Evolutionary conservation across 2,888 invertebrate genomes (phyloP).

Genomic region (Spisula solida): DNA sequence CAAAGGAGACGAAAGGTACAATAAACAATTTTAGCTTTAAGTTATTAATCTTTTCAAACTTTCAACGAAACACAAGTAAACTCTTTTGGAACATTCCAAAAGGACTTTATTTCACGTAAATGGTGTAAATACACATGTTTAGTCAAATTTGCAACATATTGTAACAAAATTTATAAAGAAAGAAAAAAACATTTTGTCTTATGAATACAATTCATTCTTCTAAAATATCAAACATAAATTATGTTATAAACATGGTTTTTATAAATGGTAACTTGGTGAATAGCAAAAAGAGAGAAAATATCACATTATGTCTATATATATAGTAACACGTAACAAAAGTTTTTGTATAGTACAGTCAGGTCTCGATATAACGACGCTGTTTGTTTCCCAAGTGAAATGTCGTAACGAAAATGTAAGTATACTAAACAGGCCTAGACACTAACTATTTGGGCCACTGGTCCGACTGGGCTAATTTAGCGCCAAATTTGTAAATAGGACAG

Average conservation of each 20-base stretch:
- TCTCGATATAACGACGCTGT: too few species aligned
- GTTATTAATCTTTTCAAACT: too few species aligned
- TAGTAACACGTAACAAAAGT: background rate
- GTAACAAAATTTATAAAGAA: background rate
- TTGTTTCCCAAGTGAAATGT: too few species aligned
- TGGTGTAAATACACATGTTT: conserved; percentile 13
- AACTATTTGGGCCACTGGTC: too few species aligned
- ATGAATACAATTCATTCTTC: background rate
- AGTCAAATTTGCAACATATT: background rate
- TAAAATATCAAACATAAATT: background rate
- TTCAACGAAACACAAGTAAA: too few species aligned
- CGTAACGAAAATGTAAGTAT: too few species aligned
- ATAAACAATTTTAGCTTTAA: too few species aligned
- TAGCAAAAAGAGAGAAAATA: background rate
- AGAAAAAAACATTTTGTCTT: background rate
- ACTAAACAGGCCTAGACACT: too few species aligned
- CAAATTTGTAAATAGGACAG: too few species aligned
- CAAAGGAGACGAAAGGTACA: too few species aligned
- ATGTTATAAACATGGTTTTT: background rate
- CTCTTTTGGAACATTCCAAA: background rate
- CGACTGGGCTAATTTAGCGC: too few species aligned
- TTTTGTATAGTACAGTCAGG: too few species aligned
- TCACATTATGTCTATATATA: background rate
- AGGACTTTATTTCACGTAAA: conserved; percentile 16
- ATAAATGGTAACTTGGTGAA: background rate